These are phyloP conservation scores for Pardalotus punctatus DNA, from an alignment of 2,113 vertebrate genomes.

Conservation along the genomic window DNA sequence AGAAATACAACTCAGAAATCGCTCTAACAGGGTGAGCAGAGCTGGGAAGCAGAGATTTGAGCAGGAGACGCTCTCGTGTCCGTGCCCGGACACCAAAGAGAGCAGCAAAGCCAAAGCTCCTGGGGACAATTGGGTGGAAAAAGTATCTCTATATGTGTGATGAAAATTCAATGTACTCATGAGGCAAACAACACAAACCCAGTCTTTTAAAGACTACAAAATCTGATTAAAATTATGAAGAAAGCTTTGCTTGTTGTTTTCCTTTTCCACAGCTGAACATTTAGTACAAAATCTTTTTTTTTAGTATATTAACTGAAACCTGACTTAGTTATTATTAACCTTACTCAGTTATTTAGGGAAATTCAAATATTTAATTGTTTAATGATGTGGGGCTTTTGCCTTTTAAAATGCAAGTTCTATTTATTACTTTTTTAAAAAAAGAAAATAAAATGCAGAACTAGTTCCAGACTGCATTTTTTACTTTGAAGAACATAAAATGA, in stretches of 20 bases:
- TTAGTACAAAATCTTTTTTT: not conserved
- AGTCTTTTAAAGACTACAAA: not conserved
- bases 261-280: not conserved
- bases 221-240: not conserved
- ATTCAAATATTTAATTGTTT: not conserved
- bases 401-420: not conserved
- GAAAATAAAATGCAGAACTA: not conserved
- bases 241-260: not conserved
- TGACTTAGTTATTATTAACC: not conserved
- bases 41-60: not conserved
- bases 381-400: not conserved
- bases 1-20: not conserved
- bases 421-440: not conserved
- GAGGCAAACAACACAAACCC: not conserved
- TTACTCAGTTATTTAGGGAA: not conserved
- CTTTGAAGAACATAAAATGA: not conserved
- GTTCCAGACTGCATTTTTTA: not conserved
- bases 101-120: not conserved
- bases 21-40: not conserved
- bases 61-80: not conserved
- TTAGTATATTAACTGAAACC: not conserved
- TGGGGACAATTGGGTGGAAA: not conserved
- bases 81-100: not conserved
- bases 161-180: not conserved
- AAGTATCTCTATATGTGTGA: not conserved